These are phyloP conservation scores for Thaleichthys pacificus DNA, from an alignment of 2,797 vertebrate species.

Conservation along the genomic window DNA sequence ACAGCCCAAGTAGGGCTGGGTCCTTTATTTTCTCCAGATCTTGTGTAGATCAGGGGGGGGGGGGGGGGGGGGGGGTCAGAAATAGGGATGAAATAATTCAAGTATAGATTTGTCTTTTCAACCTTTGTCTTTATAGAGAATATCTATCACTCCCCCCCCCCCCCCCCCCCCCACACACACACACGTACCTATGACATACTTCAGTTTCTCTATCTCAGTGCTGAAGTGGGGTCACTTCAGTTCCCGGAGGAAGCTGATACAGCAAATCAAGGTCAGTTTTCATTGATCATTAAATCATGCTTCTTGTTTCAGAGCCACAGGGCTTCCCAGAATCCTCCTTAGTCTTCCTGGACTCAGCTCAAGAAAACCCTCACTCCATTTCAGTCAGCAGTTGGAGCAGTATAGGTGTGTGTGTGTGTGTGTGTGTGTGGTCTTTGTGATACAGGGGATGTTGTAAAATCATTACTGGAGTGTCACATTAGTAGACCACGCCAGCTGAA, in stretches of 20 bases:
- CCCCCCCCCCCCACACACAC: background rate
- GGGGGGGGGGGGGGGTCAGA: too few relatives aligned
- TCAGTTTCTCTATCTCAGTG: slow-evolving; percentile 1
- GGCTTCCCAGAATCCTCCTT: background rate
- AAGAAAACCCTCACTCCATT: background rate
- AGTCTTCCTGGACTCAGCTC: background rate
- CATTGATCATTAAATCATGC: slow-evolving; percentile 67
- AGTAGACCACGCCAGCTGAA: background rate
- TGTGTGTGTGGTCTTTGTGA: background rate
- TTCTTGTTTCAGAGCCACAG: slow-evolving; percentile 9
- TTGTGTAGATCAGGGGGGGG: too few relatives aligned
- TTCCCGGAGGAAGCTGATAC: slow-evolving; percentile 57
- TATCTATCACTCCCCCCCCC: too few relatives aligned
- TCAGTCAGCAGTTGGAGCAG: background rate
- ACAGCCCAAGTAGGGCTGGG: too few relatives aligned
- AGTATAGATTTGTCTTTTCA: background rate
- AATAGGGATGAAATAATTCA: background rate
- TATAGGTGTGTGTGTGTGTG: slow-evolving; percentile 28
- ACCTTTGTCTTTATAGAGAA: too few relatives aligned
- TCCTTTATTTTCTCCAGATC: too few relatives aligned
- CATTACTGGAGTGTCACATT: too few relatives aligned
- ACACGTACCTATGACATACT: background rate
- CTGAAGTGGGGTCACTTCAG: slow-evolving; percentile 20
- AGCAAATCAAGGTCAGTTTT: slow-evolving; percentile 58
- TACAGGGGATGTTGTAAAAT: too few relatives aligned